Evolutionary conservation across 2,797 vertebrate genomes (phyloP), one percentile per base, ranked within the genome.

Genomic region (Ambastaia sidthimunki): DNA sequence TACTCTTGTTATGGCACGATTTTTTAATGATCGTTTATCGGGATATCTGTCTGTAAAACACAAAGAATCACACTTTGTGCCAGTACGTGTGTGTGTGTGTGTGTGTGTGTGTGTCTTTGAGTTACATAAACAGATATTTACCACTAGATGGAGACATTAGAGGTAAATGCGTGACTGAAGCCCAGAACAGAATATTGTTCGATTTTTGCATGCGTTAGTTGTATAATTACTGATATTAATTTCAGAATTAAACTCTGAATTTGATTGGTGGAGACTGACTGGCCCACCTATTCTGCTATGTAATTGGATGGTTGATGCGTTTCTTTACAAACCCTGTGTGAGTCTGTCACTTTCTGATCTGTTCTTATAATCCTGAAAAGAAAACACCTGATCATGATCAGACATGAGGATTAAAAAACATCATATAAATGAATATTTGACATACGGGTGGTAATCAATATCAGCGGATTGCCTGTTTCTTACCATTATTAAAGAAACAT

Each of bases 401-500:
- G 41, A 23, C 3, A 37, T 10, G 21, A 54, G 48, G 3, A 13
- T 16, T 60, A 47, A 31, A 28, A 28, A 28, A 4, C 28, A 28
- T 28, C 28, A 2, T 2, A 2, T 4, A 41, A 41, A 10, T 41
- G 37, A 41, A 41, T 41, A 10, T 9, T 9, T 41, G 37, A 41
- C 15, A 41, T 23, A 76, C 23, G 54, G 9, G 34, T 4, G 2
- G 12, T 10, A 54, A 59, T 3, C 6, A 23, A 31, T 28, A 59
- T 3, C 5, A 23, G 15, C 16, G 4, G 44, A 7, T 16, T n/a
- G 48, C 25, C 11, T 11, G 57, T 28, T 15, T 12, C 92, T 93
- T 88, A 93, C 93, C 91, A 93, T 94, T 90, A 91, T 92, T 87
- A 88, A 79, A 70, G 85, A 80, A 80, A 84, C 91, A 89, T 92